Conservation (phyloP, 2,797 vertebrate species). For the Peromyscus melanophrys region DNA sequence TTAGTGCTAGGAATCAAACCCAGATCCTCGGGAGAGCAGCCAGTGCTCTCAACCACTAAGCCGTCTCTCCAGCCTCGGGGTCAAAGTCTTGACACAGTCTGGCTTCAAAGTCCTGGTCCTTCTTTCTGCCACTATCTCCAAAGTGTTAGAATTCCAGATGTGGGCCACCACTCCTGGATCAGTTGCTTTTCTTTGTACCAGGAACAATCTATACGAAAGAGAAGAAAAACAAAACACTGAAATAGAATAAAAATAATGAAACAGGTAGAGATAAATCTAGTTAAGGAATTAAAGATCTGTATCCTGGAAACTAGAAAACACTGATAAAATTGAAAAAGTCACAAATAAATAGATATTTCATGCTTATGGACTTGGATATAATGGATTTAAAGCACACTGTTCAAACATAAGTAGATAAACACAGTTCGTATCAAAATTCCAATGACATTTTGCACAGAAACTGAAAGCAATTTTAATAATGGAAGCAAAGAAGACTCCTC, state of each 20-base stretch:
- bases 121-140: not conserved
- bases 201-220: not conserved
- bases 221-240: not conserved
- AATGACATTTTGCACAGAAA: not conserved
- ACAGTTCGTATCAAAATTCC: not conserved
- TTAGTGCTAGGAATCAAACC: not conserved
- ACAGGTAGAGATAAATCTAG: not conserved
- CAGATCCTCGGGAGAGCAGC: not conserved
- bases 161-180: not conserved
- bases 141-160: not conserved
- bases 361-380: not conserved
- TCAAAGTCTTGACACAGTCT: not conserved
- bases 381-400: not conserved
- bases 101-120: not conserved
- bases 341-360: not conserved
- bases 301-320: not conserved
- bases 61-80: not conserved
- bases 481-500: not conserved
- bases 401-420: not conserved
- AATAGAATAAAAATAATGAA: not conserved
- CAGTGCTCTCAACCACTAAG: not conserved
- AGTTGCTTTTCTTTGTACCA: not conserved
- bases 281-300: not conserved
- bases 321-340: not conserved
- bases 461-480: not conserved